phyloP scores from a whole-genome alignment of 2,888 invertebrate genomes.

The Aphelenchoides bicaudatus region DNA sequence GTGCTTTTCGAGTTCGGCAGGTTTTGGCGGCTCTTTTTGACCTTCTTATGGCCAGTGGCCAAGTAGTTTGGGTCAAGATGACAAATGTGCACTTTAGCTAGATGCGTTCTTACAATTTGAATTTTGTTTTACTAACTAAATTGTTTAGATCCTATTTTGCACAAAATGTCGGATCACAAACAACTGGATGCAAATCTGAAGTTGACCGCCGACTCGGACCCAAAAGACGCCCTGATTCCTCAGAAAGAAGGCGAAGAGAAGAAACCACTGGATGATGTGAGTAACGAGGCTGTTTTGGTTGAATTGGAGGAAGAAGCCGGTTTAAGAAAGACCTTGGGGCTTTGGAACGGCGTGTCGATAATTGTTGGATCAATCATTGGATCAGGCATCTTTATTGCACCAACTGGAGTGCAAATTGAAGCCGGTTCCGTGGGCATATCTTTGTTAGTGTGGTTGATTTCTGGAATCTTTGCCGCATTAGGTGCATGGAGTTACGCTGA shows the following conservation, averaged over 20 bases:
- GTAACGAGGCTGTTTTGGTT: not conserved
- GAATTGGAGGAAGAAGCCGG: slow-evolving; percentile 13
- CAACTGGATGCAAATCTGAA: slow-evolving; percentile 2
- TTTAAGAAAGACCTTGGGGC: slow-evolving; percentile 46
- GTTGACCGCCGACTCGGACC: not conserved
- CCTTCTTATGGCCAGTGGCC: no score
- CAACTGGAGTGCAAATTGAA: slow-evolving; percentile 55
- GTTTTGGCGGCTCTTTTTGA: no score
- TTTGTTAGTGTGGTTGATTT: slow-evolving; percentile 13
- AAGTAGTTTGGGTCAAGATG: no score
- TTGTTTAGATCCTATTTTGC: no score
- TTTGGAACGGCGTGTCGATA: slow-evolving; percentile 57
- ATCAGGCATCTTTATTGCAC: slow-evolving; percentile 55
- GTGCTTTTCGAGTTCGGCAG: no score
- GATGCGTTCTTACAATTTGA: no score
- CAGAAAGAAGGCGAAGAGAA: slow-evolving; percentile 1
- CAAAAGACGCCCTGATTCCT: slow-evolving; percentile 3
- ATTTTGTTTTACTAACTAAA: no score
- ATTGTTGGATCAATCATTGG: slow-evolving; percentile 59
- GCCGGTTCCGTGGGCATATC: slow-evolving; percentile 20
- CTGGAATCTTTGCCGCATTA: slow-evolving; percentile 89
- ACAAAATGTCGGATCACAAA: no score
- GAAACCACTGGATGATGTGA: slow-evolving; percentile 4
- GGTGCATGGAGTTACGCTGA: slow-evolving; percentile 90
- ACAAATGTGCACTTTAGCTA: no score